Conservation (phyloP, 1,140 invertebrate genomes). For the Neuroterus valhalla region DNA sequence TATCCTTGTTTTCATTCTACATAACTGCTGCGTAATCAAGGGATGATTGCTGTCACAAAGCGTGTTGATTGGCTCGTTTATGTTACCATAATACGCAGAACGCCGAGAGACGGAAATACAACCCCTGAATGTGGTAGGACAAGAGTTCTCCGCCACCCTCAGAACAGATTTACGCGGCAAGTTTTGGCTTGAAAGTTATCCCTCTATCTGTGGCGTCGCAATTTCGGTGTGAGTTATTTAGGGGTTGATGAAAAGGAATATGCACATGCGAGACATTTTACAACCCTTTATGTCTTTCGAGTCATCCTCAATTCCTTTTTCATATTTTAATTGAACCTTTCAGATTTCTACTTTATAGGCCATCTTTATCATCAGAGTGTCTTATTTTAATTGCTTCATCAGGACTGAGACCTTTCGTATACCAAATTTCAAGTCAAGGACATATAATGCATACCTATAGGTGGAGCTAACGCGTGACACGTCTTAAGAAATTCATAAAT, state of each 20-base stretch:
- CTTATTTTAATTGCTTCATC: too few species aligned
- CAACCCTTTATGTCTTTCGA: background rate
- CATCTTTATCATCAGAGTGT: too few species aligned
- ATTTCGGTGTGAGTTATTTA: conserved; percentile 7
- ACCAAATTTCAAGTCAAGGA: too few species aligned
- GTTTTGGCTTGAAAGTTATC: conserved; percentile 25
- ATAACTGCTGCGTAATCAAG: conserved; percentile 67
- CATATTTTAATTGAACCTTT: conserved; percentile 1
- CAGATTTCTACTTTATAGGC: background rate
- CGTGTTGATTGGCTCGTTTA: conserved; percentile 70
- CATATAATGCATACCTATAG: too few species aligned
- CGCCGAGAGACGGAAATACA: conserved; percentile 41
- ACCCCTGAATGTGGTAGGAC: conserved; percentile 31
- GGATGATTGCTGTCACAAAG: conserved; percentile 67
- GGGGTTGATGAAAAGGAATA: conserved; percentile 22
- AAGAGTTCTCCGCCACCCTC: conserved; percentile 9
- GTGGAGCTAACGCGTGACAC: too few species aligned
- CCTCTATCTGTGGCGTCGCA: conserved; percentile 16
- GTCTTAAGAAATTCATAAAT: too few species aligned
- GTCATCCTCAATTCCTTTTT: background rate
- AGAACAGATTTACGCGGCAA: background rate
- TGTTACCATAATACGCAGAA: conserved; percentile 55
- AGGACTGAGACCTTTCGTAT: too few species aligned
- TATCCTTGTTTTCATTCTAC: conserved; percentile 57
- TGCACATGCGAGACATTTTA: background rate